Evolutionary conservation across 2,888 invertebrate species (phyloP).

Genomic region (Tinea trinotella): DNA sequence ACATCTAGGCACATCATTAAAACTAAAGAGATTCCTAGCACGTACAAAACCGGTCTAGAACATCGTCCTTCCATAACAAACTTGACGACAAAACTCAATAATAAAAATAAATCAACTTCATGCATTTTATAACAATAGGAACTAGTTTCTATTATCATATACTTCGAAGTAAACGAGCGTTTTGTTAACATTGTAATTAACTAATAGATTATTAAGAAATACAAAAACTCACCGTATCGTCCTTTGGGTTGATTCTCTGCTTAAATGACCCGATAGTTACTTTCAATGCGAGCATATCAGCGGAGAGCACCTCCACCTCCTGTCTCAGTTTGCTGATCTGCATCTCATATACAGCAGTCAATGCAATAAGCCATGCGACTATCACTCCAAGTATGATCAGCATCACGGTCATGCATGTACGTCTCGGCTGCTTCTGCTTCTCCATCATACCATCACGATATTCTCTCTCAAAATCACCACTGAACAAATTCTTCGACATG

Average conservation of each 20-base stretch:
- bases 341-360: constrained; percentile 50
- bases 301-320: constrained; percentile 53
- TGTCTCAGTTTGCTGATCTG: constrained; percentile 44
- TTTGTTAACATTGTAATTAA: neutral
- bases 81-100: constrained; percentile 4
- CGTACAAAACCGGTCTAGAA: constrained; percentile 8
- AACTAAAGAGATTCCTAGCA: constrained; percentile 4
- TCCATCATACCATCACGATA: constrained; percentile 40
- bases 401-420: constrained; percentile 36
- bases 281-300: constrained; percentile 48
- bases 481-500: constrained; percentile 60
- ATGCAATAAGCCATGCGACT: constrained; percentile 43
- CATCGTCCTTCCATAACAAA: neutral
- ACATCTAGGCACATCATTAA: constrained; percentile 7
- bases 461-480: constrained; percentile 57
- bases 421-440: constrained; percentile 35
- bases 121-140: too few species aligned
- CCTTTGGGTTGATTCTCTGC: constrained; percentile 38
- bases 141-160: neutral
- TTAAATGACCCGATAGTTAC: constrained; percentile 48
- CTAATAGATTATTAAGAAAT: neutral
- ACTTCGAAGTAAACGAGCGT: neutral
- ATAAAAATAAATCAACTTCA: too few species aligned
- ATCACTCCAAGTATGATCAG: constrained; percentile 36
- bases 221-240: constrained; percentile 52